A percentile compares a stretch with the other conserved stretches of the same genome.
These are phyloP conservation scores for Lucinisca nassula DNA, from an alignment of 2,888 invertebrate genomes.

Conservation along the genomic window DNA sequence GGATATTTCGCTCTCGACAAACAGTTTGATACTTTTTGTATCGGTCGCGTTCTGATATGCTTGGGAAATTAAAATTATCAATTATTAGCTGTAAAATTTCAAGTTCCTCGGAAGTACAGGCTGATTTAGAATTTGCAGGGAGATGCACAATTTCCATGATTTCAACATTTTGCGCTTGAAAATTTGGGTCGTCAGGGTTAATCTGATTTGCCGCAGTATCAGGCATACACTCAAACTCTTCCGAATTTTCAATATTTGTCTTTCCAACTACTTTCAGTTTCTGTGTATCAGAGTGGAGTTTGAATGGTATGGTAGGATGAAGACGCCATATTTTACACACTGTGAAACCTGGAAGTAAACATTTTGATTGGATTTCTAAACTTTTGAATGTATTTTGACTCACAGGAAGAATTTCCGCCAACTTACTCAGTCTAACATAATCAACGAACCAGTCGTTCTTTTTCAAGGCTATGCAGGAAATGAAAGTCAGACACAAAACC, in stretches of 20 bases:
- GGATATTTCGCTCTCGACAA: background rate
- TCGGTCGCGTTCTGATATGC: background rate
- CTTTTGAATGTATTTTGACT: background rate
- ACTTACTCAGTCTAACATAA: background rate
- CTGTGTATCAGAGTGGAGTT: background rate
- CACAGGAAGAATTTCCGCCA: background rate
- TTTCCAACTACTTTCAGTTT: background rate
- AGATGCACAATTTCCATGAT: background rate
- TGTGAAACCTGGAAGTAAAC: background rate
- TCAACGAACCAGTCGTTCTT: background rate
- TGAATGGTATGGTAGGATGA: background rate
- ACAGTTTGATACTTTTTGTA: background rate
- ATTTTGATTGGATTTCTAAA: background rate
- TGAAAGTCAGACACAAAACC: background rate
- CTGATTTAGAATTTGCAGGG: background rate
- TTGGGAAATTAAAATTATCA: background rate
- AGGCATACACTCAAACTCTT: background rate
- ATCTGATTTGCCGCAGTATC: background rate
- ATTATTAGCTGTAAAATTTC: background rate
- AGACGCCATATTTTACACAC: background rate
- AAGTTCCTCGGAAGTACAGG: background rate
- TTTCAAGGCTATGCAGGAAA: background rate
- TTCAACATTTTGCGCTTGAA: background rate
- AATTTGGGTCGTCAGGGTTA: background rate
- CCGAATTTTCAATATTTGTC: background rate